phyloP scores from a whole-genome alignment of 2,113 vertebrate species.

The Nibea coibor region DNA sequence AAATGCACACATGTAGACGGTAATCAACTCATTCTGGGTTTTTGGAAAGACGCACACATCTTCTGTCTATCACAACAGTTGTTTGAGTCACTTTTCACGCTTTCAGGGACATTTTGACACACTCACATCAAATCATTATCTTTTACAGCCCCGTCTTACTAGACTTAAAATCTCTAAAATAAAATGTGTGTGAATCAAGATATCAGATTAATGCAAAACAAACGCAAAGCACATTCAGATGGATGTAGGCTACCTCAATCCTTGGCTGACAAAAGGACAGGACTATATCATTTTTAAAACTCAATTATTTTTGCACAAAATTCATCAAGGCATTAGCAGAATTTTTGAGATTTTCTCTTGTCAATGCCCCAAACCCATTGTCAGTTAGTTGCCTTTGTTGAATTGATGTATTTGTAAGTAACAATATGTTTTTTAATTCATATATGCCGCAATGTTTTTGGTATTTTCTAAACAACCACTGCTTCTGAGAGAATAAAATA shows the following conservation, averaged over 20 bases:
- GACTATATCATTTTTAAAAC: not conserved
- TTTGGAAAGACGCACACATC: not conserved
- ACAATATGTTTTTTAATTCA: not conserved
- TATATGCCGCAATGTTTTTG: too few species aligned
- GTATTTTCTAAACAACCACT: not conserved
- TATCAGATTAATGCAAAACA: not conserved
- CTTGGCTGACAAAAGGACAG: not conserved
- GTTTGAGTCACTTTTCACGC: not conserved
- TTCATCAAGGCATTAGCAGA: not conserved
- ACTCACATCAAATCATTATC: not conserved
- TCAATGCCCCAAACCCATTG: not conserved
- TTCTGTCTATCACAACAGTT: not conserved
- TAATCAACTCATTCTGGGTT: not conserved
- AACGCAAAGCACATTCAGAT: not conserved
- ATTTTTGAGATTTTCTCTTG: not conserved
- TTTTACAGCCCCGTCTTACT: not conserved
- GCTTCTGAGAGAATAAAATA: not conserved
- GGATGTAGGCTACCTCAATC: not conserved
- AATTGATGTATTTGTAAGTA: not conserved
- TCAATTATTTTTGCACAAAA: not conserved
- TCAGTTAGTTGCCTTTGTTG: not conserved
- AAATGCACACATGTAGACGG: conserved; percentile 52
- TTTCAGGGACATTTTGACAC: not conserved
- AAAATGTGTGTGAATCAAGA: not conserved
- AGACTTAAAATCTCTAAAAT: not conserved